Evolutionary conservation across 2,888 invertebrate genomes (phyloP).

Genomic region (Athrips mouffetella): DNA sequence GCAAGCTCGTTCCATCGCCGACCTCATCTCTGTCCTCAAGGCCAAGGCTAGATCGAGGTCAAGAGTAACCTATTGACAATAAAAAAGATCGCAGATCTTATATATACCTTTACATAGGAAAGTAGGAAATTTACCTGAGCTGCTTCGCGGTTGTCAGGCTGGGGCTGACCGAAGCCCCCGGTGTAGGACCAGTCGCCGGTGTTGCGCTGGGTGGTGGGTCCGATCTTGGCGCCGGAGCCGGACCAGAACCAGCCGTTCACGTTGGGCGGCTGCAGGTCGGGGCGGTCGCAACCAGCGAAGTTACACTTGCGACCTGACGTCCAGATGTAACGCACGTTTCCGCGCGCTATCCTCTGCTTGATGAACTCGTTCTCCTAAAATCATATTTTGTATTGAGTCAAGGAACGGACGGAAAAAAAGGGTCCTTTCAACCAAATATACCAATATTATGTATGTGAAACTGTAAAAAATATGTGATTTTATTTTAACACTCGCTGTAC

Average conservation of each 20-base stretch:
- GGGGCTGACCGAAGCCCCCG: conserved; percentile 91
- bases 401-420: neutral
- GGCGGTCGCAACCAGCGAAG: conserved; percentile 91
- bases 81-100: too few relatives aligned
- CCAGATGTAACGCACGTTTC: conserved; percentile 91
- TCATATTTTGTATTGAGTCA: neutral
- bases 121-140: conserved; percentile 82
- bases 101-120: conserved; percentile 11
- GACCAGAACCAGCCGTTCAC: conserved; percentile 97
- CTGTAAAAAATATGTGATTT: too few relatives aligned
- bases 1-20: too few relatives aligned
- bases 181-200: conserved; percentile 94
- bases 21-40: too few relatives aligned
- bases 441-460: too few relatives aligned
- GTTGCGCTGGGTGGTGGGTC: conserved; percentile 91
- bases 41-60: too few relatives aligned
- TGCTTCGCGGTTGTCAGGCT: conserved; percentile 94
- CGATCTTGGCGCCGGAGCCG: conserved; percentile 94
- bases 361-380: conserved; percentile 89
- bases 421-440: too few relatives aligned
- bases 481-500: too few relatives aligned
- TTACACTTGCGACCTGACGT: conserved; percentile 95
- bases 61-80: too few relatives aligned
- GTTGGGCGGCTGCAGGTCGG: conserved; percentile 90
- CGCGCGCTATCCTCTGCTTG: conserved; percentile 90